Conservation (phyloP, 2,797 vertebrate species). For the Thaleichthys pacificus region DNA sequence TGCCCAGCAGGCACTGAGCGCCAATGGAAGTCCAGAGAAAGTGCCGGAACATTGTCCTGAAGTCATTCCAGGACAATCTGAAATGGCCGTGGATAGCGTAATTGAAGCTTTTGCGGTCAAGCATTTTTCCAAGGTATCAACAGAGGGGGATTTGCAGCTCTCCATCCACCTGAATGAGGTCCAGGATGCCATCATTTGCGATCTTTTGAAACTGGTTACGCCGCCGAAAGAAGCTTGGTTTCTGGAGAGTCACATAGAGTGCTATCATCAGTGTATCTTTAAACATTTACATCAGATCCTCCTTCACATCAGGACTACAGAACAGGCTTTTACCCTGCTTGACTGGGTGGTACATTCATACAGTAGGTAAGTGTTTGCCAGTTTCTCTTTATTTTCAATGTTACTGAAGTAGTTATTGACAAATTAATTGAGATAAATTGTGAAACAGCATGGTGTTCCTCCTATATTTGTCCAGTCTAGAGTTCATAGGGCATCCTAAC, state of each 20-base stretch:
- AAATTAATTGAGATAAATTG: neutral
- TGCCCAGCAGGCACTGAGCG: neutral
- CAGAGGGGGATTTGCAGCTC: slow-evolving; percentile 14
- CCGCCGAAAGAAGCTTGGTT: slow-evolving; percentile 3
- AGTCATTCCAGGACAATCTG: neutral
- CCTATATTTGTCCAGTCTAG: slow-evolving; percentile 46
- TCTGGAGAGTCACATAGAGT: slow-evolving; percentile 23
- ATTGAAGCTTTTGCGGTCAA: slow-evolving; percentile 34
- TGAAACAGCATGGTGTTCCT: slow-evolving; percentile 14
- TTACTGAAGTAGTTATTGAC: neutral
- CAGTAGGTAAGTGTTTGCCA: slow-evolving; percentile 44
- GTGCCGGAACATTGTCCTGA: neutral
- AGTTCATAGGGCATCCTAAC: slow-evolving; percentile 9
- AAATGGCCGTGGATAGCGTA: neutral
- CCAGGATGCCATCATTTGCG: neutral
- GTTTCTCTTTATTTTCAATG: too few relatives aligned
- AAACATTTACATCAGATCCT: slow-evolving; percentile 44
- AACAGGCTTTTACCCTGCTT: slow-evolving; percentile 36
- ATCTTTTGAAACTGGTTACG: slow-evolving; percentile 28
- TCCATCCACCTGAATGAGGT: slow-evolving; percentile 19
- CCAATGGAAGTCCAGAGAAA: neutral
- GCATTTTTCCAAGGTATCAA: slow-evolving; percentile 42
- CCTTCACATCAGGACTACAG: slow-evolving; percentile 17
- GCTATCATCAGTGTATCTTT: slow-evolving; percentile 38
- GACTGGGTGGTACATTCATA: slow-evolving; percentile 42